Evolutionary conservation across 1,140 invertebrate species (phyloP).

Genomic region (Drosophila jambulina): DNA sequence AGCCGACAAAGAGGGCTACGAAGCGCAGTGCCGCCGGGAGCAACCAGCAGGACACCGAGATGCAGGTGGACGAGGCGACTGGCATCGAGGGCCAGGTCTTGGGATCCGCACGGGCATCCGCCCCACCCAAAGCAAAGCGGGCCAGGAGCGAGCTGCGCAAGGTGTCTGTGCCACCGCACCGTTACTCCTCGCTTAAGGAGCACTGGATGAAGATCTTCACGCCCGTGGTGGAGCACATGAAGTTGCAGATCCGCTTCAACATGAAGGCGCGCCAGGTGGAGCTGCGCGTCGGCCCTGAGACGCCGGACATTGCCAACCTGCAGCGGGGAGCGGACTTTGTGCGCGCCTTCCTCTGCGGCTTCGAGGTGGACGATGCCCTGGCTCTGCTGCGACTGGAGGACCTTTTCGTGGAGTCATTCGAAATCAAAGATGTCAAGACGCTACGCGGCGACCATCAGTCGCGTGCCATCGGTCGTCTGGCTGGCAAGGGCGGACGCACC

Average conservation of each 20-base stretch:
- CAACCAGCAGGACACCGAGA: slow-evolving; percentile 78
- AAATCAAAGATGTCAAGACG: slow-evolving; percentile 98
- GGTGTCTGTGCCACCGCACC: slow-evolving; percentile 88
- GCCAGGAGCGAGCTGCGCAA: slow-evolving; percentile 88
- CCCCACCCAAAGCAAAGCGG: slow-evolving; percentile 85
- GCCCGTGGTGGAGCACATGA: slow-evolving; percentile 97
- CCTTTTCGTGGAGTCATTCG: slow-evolving; percentile 98
- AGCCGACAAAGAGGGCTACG: slow-evolving; percentile 86
- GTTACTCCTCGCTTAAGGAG: slow-evolving; percentile 97
- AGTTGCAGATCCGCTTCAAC: slow-evolving; percentile 98
- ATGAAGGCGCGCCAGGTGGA: slow-evolving; percentile 91
- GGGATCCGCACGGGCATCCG: slow-evolving; percentile 65
- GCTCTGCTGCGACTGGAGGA: slow-evolving; percentile 98
- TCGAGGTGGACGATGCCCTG: slow-evolving; percentile 98
- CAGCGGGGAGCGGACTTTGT: slow-evolving; percentile 99
- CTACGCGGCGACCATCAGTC: slow-evolving; percentile 98
- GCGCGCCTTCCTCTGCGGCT: slow-evolving; percentile 97
- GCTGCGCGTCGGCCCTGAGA: slow-evolving; percentile 87
- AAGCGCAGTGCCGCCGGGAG: slow-evolving; percentile 85
- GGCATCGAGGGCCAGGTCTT: slow-evolving; percentile 86
- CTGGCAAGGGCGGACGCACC: slow-evolving; percentile 98
- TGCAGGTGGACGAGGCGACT: slow-evolving; percentile 89
- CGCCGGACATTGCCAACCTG: slow-evolving; percentile 94
- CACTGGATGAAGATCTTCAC: slow-evolving; percentile 99
- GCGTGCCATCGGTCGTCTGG: slow-evolving; percentile 97